Evolutionary conservation across 2,888 invertebrate genomes (phyloP), one percentile per base, ranked within the genome.

Genomic region (Macrophya annulata): DNA sequence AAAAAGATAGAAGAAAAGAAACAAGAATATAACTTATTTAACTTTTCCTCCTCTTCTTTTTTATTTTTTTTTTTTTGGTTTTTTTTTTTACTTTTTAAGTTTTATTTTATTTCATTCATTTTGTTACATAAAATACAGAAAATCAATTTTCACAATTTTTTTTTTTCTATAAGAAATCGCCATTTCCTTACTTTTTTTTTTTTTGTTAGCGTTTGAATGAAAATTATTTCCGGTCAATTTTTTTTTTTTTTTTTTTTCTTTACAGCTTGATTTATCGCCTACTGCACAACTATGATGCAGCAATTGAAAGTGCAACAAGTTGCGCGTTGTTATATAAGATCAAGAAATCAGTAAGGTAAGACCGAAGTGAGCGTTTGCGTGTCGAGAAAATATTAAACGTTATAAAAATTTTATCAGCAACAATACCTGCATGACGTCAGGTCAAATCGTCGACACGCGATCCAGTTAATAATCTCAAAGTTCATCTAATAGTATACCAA

Each of bases 351-450:
- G 59, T 62, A 62, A 51, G 62, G 17, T 62, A 62, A 51, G 62
- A 9, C 9, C 37, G 62, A 12, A 9, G 81, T 3, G 31, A 31
- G 31, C 31, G 31, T 81, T 81, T 43, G 81, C 81, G 81, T 81
- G 81, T 43, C 62, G 81, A 62, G 62, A 81, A 81, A 62, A 62
- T 62, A 81, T 81, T 81, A 81, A 62, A 43, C 21, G 81, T 81
- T 62, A 21, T 68, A 25, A 77, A 77, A 77, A 81, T 74, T 45
- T 40, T 6, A 62, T 21, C 51, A 15, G 43, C 81, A 81, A 37
- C 81, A 62, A 62, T n/a, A 74, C 12, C 51, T 15, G 37, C 37
- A n/a, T 8, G 31, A 3, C 31, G 31, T 3, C 31, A 37, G 68
- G 68, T 68, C 62, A 31, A 43, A 31, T 12, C 31, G 31, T 31